These are phyloP conservation scores for Hirtodrosophila duncani DNA, from an alignment of 2,888 invertebrate genomes.

Conservation along the genomic window DNA sequence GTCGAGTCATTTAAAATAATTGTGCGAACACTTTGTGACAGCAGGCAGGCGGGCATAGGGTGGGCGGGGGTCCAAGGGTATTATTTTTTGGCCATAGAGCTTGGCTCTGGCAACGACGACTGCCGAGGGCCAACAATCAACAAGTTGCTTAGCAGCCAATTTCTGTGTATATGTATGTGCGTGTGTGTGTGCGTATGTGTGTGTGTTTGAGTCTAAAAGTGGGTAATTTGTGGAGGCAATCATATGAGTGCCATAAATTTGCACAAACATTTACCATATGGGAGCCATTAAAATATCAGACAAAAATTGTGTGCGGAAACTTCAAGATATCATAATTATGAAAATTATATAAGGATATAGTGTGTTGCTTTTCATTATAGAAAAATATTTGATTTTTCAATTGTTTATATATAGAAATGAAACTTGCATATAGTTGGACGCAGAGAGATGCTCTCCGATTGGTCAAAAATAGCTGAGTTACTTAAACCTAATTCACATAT, in stretches of 20 bases:
- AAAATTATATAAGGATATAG: too few relatives aligned
- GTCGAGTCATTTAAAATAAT: conserved; percentile 68
- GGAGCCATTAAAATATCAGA: too few relatives aligned
- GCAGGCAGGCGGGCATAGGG: background rate
- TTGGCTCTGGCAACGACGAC: conserved; percentile 3
- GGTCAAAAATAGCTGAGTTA: too few relatives aligned
- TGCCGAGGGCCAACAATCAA: conserved; percentile 45
- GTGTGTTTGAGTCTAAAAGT: background rate
- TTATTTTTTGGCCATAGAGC: conserved; percentile 28
- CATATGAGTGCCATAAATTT: background rate
- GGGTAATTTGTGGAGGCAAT: background rate
- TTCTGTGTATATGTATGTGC: background rate
- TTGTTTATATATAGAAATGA: too few relatives aligned
- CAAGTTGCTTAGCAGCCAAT: conserved; percentile 41
- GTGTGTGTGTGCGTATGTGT: background rate
- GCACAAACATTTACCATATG: conserved; percentile 5
- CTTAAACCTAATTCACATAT: too few relatives aligned
- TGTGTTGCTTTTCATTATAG: too few relatives aligned
- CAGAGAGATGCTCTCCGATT: too few relatives aligned
- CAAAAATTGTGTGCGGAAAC: too few relatives aligned
- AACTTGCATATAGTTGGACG: too few relatives aligned
- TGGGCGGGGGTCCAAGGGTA: background rate
- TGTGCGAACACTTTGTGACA: conserved; percentile 49
- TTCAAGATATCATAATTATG: too few relatives aligned
- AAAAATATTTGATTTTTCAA: too few relatives aligned